phyloP scores from a whole-genome alignment of 2,888 invertebrate genomes.

The Hoplodrina blanda region DNA sequence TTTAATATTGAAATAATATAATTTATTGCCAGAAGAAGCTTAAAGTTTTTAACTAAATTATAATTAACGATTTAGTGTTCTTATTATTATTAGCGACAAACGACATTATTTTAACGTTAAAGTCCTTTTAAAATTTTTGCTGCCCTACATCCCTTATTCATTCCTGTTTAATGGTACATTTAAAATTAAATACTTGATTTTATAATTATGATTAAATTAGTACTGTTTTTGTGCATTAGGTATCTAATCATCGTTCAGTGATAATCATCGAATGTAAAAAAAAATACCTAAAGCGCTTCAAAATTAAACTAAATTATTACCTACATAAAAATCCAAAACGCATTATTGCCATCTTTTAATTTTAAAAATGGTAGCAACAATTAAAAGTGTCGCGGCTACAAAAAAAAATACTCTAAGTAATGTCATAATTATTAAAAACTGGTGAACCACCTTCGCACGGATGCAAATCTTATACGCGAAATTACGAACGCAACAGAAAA shows the following conservation, averaged over 20 bases:
- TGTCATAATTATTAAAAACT: neutral
- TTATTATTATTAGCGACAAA: too few relatives aligned
- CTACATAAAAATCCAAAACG: neutral
- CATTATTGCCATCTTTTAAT: conserved; percentile 19
- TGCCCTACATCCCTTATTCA: too few relatives aligned
- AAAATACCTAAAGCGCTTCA: neutral
- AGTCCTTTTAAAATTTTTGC: too few relatives aligned
- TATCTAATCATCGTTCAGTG: neutral
- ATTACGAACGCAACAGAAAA: too few relatives aligned
- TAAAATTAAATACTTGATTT: neutral
- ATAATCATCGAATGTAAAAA: neutral
- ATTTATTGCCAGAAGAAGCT: too few relatives aligned
- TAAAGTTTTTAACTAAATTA: too few relatives aligned
- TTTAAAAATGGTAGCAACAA: neutral
- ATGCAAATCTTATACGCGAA: too few relatives aligned
- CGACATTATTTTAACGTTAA: too few relatives aligned
- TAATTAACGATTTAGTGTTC: too few relatives aligned
- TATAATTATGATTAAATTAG: neutral
- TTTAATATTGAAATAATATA: too few relatives aligned
- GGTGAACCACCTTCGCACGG: too few relatives aligned
- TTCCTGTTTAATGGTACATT: too few relatives aligned
- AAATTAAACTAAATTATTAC: neutral
- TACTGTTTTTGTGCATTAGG: neutral
- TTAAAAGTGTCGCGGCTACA: neutral
- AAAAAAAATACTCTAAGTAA: neutral